Conservation (phyloP, 2,888 invertebrate genomes). For the Dynastes grantii region DNA sequence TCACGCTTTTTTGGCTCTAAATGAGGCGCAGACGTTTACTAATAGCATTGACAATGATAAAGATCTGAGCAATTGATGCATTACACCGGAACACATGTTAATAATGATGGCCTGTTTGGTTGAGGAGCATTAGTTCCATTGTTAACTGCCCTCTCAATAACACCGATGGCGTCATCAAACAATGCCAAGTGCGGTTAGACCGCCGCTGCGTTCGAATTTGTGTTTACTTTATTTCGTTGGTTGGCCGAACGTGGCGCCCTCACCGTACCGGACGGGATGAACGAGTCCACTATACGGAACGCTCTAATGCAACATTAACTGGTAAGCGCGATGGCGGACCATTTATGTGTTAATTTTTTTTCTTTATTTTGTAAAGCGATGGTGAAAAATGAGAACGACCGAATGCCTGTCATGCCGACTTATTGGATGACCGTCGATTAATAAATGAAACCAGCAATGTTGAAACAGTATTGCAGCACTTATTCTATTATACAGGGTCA, state of each 20-base stretch:
- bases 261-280: conserved; percentile 37
- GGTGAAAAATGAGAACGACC: background rate
- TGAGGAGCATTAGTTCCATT: conserved; percentile 63
- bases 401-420: conserved; percentile 7
- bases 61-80: conserved; percentile 64
- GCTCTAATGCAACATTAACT: conserved; percentile 42
- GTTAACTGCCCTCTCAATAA: conserved; percentile 67
- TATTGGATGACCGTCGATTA: conserved; percentile 2
- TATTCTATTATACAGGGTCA: no score
- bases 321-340: conserved; percentile 17
- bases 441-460: background rate
- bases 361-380: background rate
- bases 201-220: conserved; percentile 65
- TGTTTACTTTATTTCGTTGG: conserved; percentile 65
- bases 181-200: conserved; percentile 67
- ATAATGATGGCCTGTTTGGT: conserved; percentile 57
- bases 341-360: conserved; percentile 32
- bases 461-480: background rate
- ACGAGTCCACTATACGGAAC: conserved; percentile 18
- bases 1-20: conserved; percentile 36
- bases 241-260: conserved; percentile 58
- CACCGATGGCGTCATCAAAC: conserved; percentile 68
- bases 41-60: conserved; percentile 55
- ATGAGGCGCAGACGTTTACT: conserved; percentile 37
- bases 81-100: conserved; percentile 61